These are phyloP conservation scores for Drosophila nr. perissopoda DNA, from an alignment of 2,888 invertebrate genomes.

Conservation along the genomic window DNA sequence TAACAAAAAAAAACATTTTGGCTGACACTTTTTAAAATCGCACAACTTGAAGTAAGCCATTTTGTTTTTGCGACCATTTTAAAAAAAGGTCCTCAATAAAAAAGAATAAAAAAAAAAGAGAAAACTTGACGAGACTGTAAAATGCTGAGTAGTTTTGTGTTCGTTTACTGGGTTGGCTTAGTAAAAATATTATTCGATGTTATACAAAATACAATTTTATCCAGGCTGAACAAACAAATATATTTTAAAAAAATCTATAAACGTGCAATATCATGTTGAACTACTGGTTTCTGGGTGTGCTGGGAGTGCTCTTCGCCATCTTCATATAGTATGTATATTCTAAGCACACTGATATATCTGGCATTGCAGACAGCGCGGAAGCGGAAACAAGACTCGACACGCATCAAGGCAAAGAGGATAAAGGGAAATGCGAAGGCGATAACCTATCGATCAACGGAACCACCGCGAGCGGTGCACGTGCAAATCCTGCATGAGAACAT, in stretches of 20 bases:
- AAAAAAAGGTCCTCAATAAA: no score
- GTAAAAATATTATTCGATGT: background rate
- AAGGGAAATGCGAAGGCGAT: constrained; percentile 88
- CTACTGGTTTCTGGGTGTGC: constrained; percentile 86
- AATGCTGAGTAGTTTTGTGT: background rate
- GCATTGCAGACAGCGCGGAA: constrained; percentile 94
- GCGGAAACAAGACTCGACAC: constrained; percentile 89
- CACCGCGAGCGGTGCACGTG: constrained; percentile 90
- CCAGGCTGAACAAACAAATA: background rate
- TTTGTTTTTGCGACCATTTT: background rate
- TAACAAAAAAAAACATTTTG: no score
- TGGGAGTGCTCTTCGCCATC: constrained; percentile 90
- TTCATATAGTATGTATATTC: constrained; percentile 92
- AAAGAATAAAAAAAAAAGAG: background rate
- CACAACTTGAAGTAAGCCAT: background rate
- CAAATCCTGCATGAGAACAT: constrained; percentile 91
- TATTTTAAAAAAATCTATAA: background rate
- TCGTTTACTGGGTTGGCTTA: background rate
- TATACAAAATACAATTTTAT: background rate
- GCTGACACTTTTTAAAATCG: background rate
- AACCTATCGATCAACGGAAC: constrained; percentile 90
- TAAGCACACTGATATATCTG: constrained; percentile 95
- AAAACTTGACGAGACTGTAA: background rate
- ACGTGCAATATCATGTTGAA: constrained; percentile 65
- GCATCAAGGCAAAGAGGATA: constrained; percentile 91